Conservation (phyloP, 1,140 invertebrate genomes). For the Vanessa atalanta region DNA sequence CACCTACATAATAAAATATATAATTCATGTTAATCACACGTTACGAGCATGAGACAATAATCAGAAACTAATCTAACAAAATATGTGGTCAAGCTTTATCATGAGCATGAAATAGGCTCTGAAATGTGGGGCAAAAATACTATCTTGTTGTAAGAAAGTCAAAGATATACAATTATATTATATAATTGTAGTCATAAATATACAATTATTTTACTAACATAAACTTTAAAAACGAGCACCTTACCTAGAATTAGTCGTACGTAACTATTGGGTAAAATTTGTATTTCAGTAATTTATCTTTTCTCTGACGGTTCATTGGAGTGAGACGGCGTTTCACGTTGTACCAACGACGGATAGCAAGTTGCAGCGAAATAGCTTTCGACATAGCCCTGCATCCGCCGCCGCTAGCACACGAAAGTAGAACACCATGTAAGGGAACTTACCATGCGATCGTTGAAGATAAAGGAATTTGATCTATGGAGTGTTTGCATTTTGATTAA, state of each 20-base stretch:
- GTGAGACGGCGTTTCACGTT: not conserved
- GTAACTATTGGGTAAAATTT: not conserved
- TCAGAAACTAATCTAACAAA: too few species aligned
- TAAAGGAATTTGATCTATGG: not conserved
- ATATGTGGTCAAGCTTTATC: too few species aligned
- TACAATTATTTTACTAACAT: too few species aligned
- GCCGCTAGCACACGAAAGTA: conserved; percentile 34
- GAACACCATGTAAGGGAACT: conserved; percentile 29
- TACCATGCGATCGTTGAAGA: not conserved
- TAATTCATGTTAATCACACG: too few species aligned
- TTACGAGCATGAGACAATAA: too few species aligned
- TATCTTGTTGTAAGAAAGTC: too few species aligned
- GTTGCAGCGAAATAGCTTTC: conserved; percentile 32
- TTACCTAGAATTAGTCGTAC: conserved; percentile 4
- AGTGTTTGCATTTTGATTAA: too few species aligned
- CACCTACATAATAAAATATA: too few species aligned
- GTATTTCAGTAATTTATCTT: not conserved
- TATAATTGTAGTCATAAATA: too few species aligned
- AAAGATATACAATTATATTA: too few species aligned
- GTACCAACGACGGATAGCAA: conserved; percentile 4
- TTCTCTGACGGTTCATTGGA: conserved; percentile 17
- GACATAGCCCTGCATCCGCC: conserved; percentile 40
- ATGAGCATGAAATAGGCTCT: too few species aligned
- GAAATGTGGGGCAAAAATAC: too few species aligned
- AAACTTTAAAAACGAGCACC: not conserved